Conservation (phyloP, 1,140 invertebrate species). For the Drosophila subpulchrella region DNA sequence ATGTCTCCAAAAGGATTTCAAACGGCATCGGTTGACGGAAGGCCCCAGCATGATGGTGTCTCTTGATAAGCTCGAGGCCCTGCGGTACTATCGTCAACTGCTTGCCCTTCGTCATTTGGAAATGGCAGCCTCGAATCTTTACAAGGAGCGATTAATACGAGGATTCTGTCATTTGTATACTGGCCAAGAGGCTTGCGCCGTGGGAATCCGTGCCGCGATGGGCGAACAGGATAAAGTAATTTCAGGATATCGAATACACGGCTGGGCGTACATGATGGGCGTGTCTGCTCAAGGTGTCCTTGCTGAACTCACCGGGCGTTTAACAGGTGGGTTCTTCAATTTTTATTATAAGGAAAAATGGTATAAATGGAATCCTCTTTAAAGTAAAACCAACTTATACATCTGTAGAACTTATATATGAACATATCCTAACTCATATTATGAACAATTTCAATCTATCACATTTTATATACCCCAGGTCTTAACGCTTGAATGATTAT, state of each 20-base stretch:
- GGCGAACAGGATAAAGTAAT: slow-evolving; percentile 88
- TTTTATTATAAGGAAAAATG: no score
- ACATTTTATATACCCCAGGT: no score
- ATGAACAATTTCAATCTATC: no score
- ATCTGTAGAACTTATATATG: no score
- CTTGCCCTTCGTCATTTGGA: slow-evolving; percentile 94
- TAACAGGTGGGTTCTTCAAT: slow-evolving; percentile 66
- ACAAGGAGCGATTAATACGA: slow-evolving; percentile 90
- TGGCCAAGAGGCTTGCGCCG: slow-evolving; percentile 88
- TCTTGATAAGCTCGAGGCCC: slow-evolving; percentile 91
- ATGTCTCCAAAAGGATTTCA: slow-evolving; percentile 87
- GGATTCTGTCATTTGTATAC: slow-evolving; percentile 91
- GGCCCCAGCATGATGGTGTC: slow-evolving; percentile 91
- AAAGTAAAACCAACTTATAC: no score
- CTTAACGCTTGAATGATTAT: not conserved
- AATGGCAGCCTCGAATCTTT: slow-evolving; percentile 95
- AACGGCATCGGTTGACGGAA: slow-evolving; percentile 93
- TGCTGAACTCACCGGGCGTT: slow-evolving; percentile 93
- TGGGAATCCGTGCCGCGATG: slow-evolving; percentile 87
- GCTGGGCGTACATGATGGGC: slow-evolving; percentile 91
- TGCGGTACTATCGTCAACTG: slow-evolving; percentile 85
- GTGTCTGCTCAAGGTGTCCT: slow-evolving; percentile 90
- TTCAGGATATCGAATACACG: slow-evolving; percentile 88
- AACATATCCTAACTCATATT: no score
- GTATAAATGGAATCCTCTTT: no score